Evolutionary conservation across 2,888 invertebrate species (phyloP), one percentile per base, ranked within the genome.

Genomic region (Uloborus plumipes): DNA sequence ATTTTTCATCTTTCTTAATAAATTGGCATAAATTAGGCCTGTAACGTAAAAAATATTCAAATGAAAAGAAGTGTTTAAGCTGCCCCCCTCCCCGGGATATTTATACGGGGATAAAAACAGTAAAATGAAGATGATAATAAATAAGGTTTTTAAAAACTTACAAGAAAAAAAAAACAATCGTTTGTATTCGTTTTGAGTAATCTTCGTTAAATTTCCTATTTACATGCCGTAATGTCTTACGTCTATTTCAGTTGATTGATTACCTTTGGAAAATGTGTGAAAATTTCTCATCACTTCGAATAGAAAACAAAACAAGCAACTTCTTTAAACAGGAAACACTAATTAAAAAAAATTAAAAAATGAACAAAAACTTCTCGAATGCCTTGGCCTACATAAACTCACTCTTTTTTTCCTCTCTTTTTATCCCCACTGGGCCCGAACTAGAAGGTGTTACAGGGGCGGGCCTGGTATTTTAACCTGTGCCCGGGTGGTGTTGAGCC

Each of bases 381-480:
- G 73, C 79, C 73, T 80, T 80, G 73, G 73, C 79, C 73, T 80
- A 80, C 66, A 80, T 80, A 73, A 20, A 26, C 13, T 47, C 18
- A 58, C 50, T 73, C 51, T 80, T 73, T 79, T 73, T 79, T 39
- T 39, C 3, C 31, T 14, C 53, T 51, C 73, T 73, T 79, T 79
- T 69, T 11, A 58, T 16, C 61, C 18, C 47, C 22, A 20, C 58
- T 71, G 49, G 62, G 66, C 31, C 66, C 50, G 64, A 62, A 22
- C 61, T 39, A 39, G 66, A 73, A 80, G 79, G 79, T 80, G 79
- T 80, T 73, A 61, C 79, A 47, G 73, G 79, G 79, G 79, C 79
- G 79, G 72, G 79, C 65, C 79, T 51, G 79, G 67, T 80, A 69
- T 80, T 80, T 80, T 80, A 80, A 80, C 79, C 79, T 80, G 73